Base-by-base conservation (phyloP, 2,113 vertebrate genomes). In the Piprites chloris region DNA sequence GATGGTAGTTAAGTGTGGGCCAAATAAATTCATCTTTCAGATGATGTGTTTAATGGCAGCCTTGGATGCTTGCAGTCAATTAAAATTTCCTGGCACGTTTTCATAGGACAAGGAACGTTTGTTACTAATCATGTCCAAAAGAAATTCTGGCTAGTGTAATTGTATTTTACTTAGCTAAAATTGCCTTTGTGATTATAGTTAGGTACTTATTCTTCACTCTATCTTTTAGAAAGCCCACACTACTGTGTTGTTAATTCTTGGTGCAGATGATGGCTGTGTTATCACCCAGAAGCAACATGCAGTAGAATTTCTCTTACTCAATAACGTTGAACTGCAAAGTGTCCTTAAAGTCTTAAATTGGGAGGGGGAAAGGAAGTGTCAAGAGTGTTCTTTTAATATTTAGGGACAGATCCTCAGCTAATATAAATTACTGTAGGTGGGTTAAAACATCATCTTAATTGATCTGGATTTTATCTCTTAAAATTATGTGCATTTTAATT, bases 31-130 rank as follows among this genome's bases (percentile, higher is more conserved):
- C 7, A 68, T 93, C 90, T 84, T 81, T 86, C 72, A 88, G 88
- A 86, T 93, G 75, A 91, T 95, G 83, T 84, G 76, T 90, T 94
- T 84, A 75, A 83, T 76, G 72, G 71, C 71, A 82, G 66, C 68
- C 65, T 71, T 74, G 55, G 90, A 84, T 93, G 67, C 68, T 74
- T 81, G 39, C 68, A 91, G 82, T 79, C 82, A 90, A 85, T 93
- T 95, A 94, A 95, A 92, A 84, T 93, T 96, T 90, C 90, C 90
- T 95, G 92, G 82, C 78, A 7, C n/a, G 2, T 91, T 91, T 94
- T 91, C 82, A 61, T 23, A 87, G 73, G 23, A 87, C 66, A 73
- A 49, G 46, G 46, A 63, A 37, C 6, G 1, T 67, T 93, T 87
- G 50, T 83, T 90, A n/a, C 78, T 55, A 83, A 73, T 85, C 17